Evolutionary conservation across 1,140 invertebrate species (phyloP).

Genomic region (Drosophila takahashii): DNA sequence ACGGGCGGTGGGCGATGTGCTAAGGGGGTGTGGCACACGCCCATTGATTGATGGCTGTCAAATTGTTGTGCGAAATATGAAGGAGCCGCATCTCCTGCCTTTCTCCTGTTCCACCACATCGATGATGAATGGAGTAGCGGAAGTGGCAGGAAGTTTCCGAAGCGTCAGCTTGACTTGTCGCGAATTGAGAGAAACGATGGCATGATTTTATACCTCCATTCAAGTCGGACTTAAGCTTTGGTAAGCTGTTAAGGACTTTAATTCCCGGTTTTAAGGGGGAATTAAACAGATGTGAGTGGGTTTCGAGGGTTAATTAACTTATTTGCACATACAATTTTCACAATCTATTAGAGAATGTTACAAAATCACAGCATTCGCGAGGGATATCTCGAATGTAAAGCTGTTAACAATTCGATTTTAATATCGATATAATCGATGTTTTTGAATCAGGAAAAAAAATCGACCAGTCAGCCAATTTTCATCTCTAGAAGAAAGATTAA

Average conservation of each 20-base stretch:
- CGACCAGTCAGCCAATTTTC: too few species aligned
- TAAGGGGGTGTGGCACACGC: not conserved
- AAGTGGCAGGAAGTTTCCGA: constrained; percentile 7
- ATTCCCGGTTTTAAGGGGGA: not conserved
- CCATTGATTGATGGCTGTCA: constrained; percentile 68
- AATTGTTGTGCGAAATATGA: constrained; percentile 61
- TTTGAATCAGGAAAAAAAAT: too few species aligned
- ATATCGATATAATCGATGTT: too few species aligned
- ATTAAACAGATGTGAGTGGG: too few species aligned
- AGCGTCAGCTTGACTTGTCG: constrained; percentile 6
- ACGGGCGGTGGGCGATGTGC: not conserved
- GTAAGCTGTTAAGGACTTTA: not conserved
- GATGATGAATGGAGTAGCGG: constrained; percentile 19
- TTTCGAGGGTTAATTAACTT: too few species aligned
- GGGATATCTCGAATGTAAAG: too few species aligned
- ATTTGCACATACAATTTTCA: too few species aligned
- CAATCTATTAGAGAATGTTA: too few species aligned
- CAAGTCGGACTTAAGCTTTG: not conserved
- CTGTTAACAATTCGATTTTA: too few species aligned
- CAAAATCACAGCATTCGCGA: too few species aligned
- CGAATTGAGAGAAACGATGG: not conserved
- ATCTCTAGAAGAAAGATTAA: too few species aligned
- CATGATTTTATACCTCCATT: not conserved
- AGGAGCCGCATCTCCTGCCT: constrained; percentile 16
- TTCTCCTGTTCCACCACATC: not conserved